Base-by-base conservation (phyloP, 2,888 invertebrate species). In the Thelaira solivaga region DNA sequence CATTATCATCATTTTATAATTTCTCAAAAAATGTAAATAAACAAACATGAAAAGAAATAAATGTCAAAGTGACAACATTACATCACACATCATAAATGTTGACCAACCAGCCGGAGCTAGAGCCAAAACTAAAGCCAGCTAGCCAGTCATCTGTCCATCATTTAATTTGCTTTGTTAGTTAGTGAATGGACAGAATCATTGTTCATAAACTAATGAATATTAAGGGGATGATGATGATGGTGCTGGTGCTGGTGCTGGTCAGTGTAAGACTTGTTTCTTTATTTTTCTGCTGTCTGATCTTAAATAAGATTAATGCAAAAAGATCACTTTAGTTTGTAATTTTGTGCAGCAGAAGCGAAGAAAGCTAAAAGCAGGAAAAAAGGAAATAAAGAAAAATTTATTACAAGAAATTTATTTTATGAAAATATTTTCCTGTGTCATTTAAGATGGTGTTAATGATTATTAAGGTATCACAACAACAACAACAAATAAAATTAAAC, bases 391-490 rank as follows among this genome's bases (percentile, higher is more conserved):
- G n/a, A n/a, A n/a, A n/a, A n/a, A n/a, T 68, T 47, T 69, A 11
- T 55, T 18, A 55, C 22, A 24, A 45, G n/a, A 64, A 34, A 24
- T 41, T 31, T 49, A 49, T 68, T 36, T 55, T 20, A 61, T 41
- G 29, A 22, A 61, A 31, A 29, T 71, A 8, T 34, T 26, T 43
- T 41, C 4, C 43, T 34, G 36, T 43, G 59, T 55, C 78, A 69
- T 74, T 65, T 55, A 65, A 78, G 77, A 78, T 78, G 78, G 78
- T 78, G 78, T 78, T 78, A 78, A 78, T 78, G 74, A 74, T 74
- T 78, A 78, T 78, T 74, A 67, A 74, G 65, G 64, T 55, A 77
- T n/a, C n/a, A n/a, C n/a, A n/a, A n/a, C n/a, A 73, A 55, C 16
- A 57, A 64, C 47, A 62, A 62, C 22, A 65, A 39, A 72, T 55